Evolutionary conservation across 2,888 invertebrate genomes (phyloP), one percentile per base, ranked within the genome.

Genomic region (Ganaspis brasiliensis): DNA sequence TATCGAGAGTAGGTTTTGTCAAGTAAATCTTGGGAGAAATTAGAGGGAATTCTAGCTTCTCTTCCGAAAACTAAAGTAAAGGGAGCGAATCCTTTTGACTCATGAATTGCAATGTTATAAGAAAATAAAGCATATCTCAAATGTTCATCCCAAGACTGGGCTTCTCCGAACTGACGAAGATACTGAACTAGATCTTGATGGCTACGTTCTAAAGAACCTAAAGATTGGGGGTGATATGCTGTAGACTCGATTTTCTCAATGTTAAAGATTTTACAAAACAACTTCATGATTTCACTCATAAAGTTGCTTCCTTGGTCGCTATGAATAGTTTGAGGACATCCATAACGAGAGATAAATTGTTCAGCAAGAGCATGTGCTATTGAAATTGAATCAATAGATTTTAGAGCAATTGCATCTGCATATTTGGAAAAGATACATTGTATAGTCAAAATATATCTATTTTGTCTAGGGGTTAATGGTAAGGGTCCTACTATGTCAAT

Each of bases 151-250:
- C n/a, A n/a, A n/a, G n/a, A n/a, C n/a, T n/a, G n/a, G n/a, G n/a
- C n/a, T n/a, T n/a, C n/a, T n/a, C n/a, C n/a, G n/a, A n/a, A n/a
- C n/a, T n/a, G n/a, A n/a, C n/a, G n/a, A n/a, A n/a, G n/a, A n/a
- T n/a, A n/a, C n/a, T n/a, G n/a, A n/a, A n/a, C n/a, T n/a, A n/a
- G n/a, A n/a, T n/a, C 14, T 12, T 24, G 21, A 10, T 24, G 24
- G n/a, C 52, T 52, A n/a, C 52, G 52, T 16, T 52, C 52, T 16
- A 52, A 19, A n/a, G 52, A 52, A n/a, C 52, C 52, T n/a, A 52
- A 9, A 1, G 52, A 52, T 52, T 52, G 52, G 3, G n/a, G 45
- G 14, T 45, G 45, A 45, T 14, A 45, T 2, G 45, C 45, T 14
- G 45, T 45, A n/a, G 45, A 45, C n/a, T n/a, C n/a, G n/a, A n/a